phyloP scores from a whole-genome alignment of 2,888 invertebrate genomes.

The Oasisia sp. region DNA sequence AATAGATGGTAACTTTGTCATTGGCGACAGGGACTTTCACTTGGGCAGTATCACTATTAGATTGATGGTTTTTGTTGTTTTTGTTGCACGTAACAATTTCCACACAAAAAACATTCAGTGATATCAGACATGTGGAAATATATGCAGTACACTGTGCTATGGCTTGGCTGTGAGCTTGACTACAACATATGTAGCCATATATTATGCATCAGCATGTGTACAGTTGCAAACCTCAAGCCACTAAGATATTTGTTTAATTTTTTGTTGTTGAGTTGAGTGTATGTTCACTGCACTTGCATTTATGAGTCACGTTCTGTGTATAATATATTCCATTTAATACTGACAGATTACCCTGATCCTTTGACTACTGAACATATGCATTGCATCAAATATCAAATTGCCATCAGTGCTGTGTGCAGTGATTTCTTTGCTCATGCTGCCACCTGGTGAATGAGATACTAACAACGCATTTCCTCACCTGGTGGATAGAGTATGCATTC shows the following conservation, averaged over 20 bases:
- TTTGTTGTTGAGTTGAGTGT: not conserved
- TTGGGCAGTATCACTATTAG: too few relatives aligned
- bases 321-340: not conserved
- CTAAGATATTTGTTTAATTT: not conserved
- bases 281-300: not conserved
- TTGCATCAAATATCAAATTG: not conserved
- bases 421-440: not conserved
- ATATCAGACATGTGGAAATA: too few relatives aligned
- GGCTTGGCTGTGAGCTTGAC: too few relatives aligned
- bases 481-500: not conserved
- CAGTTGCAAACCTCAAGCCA: not conserved
- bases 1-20: too few relatives aligned
- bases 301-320: not conserved
- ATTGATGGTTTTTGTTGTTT: too few relatives aligned
- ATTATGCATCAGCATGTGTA: not conserved
- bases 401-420: not conserved
- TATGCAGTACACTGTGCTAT: too few relatives aligned
- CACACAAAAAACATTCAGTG: too few relatives aligned
- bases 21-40: too few relatives aligned
- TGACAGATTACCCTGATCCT: not conserved
- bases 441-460: conserved; percentile 5
- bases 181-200: not conserved
- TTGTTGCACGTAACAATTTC: too few relatives aligned
- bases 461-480: not conserved
- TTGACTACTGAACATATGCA: not conserved